A percentile compares a stretch with the other conserved stretches of the same genome.
Conservation (phyloP, 2,113 vertebrate genomes). For the Muntiacus reevesi region DNA sequence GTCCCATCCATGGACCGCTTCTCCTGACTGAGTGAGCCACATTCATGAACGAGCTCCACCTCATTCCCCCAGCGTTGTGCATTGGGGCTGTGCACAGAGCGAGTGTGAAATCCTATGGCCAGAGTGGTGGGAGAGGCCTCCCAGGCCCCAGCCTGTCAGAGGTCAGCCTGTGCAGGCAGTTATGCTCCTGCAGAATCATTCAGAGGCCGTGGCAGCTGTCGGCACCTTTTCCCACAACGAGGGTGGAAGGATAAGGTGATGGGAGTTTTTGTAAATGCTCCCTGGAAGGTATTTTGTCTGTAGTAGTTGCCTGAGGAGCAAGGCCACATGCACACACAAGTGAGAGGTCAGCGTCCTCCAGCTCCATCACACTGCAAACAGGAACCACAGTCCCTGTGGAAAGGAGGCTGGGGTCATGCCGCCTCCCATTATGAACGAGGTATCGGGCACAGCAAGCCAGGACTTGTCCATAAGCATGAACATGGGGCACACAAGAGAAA, state of each 20-base stretch:
- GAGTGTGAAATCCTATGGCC: not conserved
- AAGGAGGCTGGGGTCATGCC: rapidly evolving
- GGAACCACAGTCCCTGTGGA: not conserved
- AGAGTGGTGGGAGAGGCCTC: not conserved
- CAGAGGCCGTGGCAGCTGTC: not conserved
- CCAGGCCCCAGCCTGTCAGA: not conserved
- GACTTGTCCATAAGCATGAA: rapidly evolving
- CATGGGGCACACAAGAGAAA: rapidly evolving
- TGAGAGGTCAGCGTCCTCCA: not conserved
- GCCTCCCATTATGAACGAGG: rapidly evolving
- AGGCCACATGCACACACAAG: not conserved
- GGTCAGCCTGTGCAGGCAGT: not conserved
- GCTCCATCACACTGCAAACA: not conserved
- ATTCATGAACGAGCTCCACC: not conserved
- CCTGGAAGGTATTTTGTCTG: not conserved
- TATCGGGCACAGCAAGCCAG: rapidly evolving
- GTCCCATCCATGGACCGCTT: not conserved
- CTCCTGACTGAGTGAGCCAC: not conserved
- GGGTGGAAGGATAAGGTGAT: not conserved
- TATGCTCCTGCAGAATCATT: not conserved
- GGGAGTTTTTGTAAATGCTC: not conserved
- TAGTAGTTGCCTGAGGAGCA: not conserved
- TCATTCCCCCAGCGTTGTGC: not conserved
- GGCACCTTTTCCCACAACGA: not conserved
- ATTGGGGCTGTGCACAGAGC: not conserved